A percentile compares a stretch with the other conserved stretches of the same genome.
Evolutionary conservation across 2,888 invertebrate species (phyloP).

Genomic region (Oscheius sp.): DNA sequence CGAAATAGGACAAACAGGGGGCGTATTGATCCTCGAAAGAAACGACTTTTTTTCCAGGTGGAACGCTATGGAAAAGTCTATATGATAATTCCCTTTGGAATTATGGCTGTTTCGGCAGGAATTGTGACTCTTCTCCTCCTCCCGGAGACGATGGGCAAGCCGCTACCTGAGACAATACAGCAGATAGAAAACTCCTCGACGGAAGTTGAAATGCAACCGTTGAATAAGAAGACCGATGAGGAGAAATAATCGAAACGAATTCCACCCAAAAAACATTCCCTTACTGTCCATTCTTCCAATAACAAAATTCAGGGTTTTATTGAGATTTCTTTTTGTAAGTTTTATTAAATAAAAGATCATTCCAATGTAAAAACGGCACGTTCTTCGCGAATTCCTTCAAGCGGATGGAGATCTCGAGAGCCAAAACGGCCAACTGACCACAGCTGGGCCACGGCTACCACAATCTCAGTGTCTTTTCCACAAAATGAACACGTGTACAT

Average conservation of each 20-base stretch:
- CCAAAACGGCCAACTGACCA: slow-evolving; percentile 7
- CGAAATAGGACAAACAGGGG: too few species aligned
- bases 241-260: too few species aligned
- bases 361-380: not conserved
- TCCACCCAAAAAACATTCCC: not conserved
- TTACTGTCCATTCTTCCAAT: not conserved
- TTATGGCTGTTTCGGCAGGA: slow-evolving; percentile 57
- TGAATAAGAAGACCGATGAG: slow-evolving; percentile 13
- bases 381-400: slow-evolving; percentile 13
- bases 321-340: not conserved
- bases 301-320: not conserved
- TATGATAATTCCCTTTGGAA: slow-evolving; percentile 67
- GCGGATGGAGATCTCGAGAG: slow-evolving; percentile 1
- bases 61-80: slow-evolving; percentile 60
- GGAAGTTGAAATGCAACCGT: slow-evolving; percentile 82
- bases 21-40: too few species aligned
- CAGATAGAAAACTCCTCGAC: slow-evolving; percentile 77
- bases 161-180: slow-evolving; percentile 65
- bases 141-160: slow-evolving; percentile 68
- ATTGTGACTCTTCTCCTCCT: slow-evolving; percentile 60
- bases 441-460: slow-evolving; percentile 1
- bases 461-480: slow-evolving; percentile 18
- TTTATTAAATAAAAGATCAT: not conserved
- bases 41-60: slow-evolving; percentile 41
- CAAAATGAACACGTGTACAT: slow-evolving; percentile 20